phyloP scores from a whole-genome alignment of 2,888 invertebrate genomes.

The Limnephilus auricula region DNA sequence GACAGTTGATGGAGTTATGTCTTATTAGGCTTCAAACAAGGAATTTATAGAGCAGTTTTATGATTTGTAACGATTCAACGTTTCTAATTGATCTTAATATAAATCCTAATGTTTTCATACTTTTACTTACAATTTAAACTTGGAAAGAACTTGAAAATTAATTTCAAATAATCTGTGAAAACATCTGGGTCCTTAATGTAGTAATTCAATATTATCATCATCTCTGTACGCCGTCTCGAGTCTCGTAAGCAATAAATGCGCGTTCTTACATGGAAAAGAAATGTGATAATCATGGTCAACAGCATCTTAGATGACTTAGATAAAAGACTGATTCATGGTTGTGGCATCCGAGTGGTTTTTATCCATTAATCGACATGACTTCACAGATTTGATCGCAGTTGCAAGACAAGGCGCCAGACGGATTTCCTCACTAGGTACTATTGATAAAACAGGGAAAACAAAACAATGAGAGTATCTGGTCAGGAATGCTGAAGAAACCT shows the following conservation, averaged over 20 bases:
- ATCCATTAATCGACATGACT: not conserved
- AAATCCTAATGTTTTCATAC: no score
- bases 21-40: no score
- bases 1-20: no score
- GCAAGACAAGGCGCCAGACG: not conserved
- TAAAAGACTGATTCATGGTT: not conserved
- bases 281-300: not conserved
- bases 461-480: not conserved
- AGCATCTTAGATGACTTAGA: not conserved
- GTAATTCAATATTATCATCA: not conserved
- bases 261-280: not conserved
- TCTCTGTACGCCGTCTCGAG: not conserved
- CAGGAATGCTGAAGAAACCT: not conserved
- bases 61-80: no score
- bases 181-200: not conserved
- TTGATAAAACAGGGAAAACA: not conserved
- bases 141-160: no score
- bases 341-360: not conserved
- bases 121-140: no score
- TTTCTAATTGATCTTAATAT: no score
- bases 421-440: not conserved
- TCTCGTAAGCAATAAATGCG: not conserved
- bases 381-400: not conserved
- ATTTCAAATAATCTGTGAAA: no score
- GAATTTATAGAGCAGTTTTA: no score